Percentiles rank a stretch among this genome's conserved stretches.
phyloP scores from a whole-genome alignment of 53 echinoderm and acorn worm genomes.

The Paracentrotus lividus region DNA sequence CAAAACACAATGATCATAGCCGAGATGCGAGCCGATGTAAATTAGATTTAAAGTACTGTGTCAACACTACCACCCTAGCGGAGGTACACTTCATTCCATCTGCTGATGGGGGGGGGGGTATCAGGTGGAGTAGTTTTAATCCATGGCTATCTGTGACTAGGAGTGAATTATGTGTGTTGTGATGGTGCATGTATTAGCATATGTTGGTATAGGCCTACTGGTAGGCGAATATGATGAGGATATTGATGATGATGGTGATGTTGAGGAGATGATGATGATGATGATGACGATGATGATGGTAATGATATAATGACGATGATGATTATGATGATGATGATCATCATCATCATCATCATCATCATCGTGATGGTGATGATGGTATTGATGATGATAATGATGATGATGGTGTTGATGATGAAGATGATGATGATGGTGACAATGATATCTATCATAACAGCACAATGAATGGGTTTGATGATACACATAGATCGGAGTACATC shows the following conservation, averaged over 20 bases:
- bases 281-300: constrained; percentile 50
- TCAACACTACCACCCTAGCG: constrained; percentile 19
- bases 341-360: constrained; percentile 4
- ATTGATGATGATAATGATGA: constrained; percentile 4
- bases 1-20: constrained; percentile 51
- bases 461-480: neutral
- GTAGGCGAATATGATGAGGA: neutral
- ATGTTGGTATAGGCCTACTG: neutral
- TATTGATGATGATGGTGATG: constrained; percentile 34
- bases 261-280: constrained; percentile 34
- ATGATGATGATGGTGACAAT: constrained; percentile 48
- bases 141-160: too few relatives aligned
- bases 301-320: constrained; percentile 2
- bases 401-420: constrained; percentile 1
- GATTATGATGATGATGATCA: constrained; percentile 4
- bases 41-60: constrained; percentile 46
- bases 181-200: too few relatives aligned
- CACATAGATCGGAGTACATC: constrained; percentile 16
- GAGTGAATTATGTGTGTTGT: too few relatives aligned
- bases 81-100: neutral
- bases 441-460: neutral
- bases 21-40: constrained; percentile 34
- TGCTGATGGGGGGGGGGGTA: neutral
- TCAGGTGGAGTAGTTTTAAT: neutral
- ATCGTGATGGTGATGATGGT: constrained; percentile 32